Evolutionary conservation across 2,888 invertebrate species (phyloP), one percentile per base, ranked within the genome.

Genomic region (Cephus rjabovi): DNA sequence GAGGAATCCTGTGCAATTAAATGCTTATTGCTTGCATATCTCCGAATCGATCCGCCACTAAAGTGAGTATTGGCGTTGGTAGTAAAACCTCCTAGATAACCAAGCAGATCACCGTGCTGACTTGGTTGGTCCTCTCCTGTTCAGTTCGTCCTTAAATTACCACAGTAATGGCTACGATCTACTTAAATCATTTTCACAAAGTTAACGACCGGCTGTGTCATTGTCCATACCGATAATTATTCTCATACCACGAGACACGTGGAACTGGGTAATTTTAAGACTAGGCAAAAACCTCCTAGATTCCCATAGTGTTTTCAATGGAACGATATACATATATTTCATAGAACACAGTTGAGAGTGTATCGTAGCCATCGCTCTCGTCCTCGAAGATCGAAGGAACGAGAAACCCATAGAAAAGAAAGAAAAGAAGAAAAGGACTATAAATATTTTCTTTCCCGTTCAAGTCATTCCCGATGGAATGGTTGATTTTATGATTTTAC

Each of bases 1-100:
- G 90, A 90, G 90, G 91, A 91, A 91, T 91, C 91, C 91, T 79
- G 91, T 90, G 89, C 91, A 91, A 91, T 91, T 91, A 91, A 91
- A 91, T 87, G 89, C 89, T 91, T 91, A 91, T 90, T 91, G 91
- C 91, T 88, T 88, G 90, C 90, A 89, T 90, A 91, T 91, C 91
- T 90, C 84, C 88, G 87, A 91, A 91, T 91, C 91, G 91, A 91
- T 91, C 89, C 90, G 81, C 89, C 89, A 88, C 88, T 90, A 91
- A 91, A 89, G 86, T 88, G 86, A 87, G 89, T 91, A 91, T 91
- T 86, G 90, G 90, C 88, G 84, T 85, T 84, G 88, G 91, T 85
- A 88, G 88, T 91, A 91, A 91, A 91, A 87, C 82, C 87, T 82
- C 86, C 88, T 90, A 90, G 90, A 89, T 90, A 89, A 87, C 87